Evolutionary conservation across 2,888 invertebrate species (phyloP).

Genomic region (Pyralis farinalis): DNA sequence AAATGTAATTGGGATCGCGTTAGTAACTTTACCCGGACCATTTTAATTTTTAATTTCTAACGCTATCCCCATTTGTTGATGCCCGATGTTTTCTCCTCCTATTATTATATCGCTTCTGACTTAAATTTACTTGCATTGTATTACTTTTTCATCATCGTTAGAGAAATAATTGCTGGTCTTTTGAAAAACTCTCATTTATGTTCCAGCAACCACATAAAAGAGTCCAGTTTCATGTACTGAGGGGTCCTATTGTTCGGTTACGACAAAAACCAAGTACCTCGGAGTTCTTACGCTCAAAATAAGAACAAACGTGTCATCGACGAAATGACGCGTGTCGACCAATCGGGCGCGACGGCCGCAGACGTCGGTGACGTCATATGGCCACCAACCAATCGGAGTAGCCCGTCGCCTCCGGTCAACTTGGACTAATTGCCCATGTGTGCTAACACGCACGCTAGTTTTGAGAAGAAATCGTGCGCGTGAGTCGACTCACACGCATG

Average conservation of each 20-base stretch:
- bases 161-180: constrained; percentile 13
- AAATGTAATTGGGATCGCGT: constrained; percentile 58
- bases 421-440: constrained; percentile 80
- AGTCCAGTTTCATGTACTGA: constrained; percentile 51
- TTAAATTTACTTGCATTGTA: constrained; percentile 2
- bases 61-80: constrained; percentile 12
- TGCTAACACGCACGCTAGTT: constrained; percentile 74
- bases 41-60: constrained; percentile 49
- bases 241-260: constrained; percentile 56
- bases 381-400: constrained; percentile 63
- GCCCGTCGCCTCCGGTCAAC: constrained; percentile 77
- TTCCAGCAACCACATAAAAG: constrained; percentile 42
- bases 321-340: constrained; percentile 80
- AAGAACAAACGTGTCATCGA: constrained; percentile 81
- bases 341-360: constrained; percentile 78
- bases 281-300: constrained; percentile 71
- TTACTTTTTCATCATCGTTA: constrained; percentile 8
- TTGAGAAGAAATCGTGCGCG: constrained; percentile 70
- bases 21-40: constrained; percentile 44
- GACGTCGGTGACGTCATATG: constrained; percentile 73
- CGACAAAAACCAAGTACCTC: constrained; percentile 66
- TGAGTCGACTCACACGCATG: constrained; percentile 52
- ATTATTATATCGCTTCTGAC: neutral
- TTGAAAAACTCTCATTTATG: constrained; percentile 25
- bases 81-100: neutral